A percentile compares a stretch with the other conserved stretches of the same genome.
Evolutionary conservation across 2,797 vertebrate species (phyloP).

Genomic region (Florisuga fusca): DNA sequence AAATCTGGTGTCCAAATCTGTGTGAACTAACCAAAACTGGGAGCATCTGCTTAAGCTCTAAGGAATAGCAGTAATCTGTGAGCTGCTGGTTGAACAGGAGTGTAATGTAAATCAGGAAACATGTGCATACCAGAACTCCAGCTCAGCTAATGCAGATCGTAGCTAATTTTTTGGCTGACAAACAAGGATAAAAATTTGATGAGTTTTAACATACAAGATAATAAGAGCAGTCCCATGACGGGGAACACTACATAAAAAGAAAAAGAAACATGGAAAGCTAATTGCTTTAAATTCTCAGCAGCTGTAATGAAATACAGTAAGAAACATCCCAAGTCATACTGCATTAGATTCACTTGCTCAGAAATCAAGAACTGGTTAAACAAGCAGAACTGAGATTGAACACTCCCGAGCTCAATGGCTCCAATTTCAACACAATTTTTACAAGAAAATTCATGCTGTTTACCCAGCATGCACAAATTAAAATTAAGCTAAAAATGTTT

Average conservation of each 20-base stretch:
- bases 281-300: constrained; percentile 65
- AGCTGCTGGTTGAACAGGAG: background rate
- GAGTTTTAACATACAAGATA: constrained; percentile 44
- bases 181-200: constrained; percentile 44
- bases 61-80: background rate
- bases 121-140: background rate
- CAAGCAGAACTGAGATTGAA: constrained; percentile 58
- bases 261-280: constrained; percentile 48
- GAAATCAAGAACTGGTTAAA: constrained; percentile 65
- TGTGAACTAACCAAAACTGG: background rate
- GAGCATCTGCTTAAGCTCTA: background rate
- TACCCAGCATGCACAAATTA: constrained; percentile 47
- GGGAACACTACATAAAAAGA: constrained; percentile 30
- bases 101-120: background rate
- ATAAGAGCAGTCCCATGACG: constrained; percentile 34
- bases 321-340: constrained; percentile 36
- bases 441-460: constrained; percentile 57
- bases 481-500: constrained; percentile 60
- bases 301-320: constrained; percentile 53
- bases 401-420: constrained; percentile 47
- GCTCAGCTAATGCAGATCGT: background rate
- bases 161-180: constrained; percentile 28
- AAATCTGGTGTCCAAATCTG: background rate
- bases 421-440: constrained; percentile 48
- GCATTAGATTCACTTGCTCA: constrained; percentile 22